phyloP scores from a whole-genome alignment of 2,888 invertebrate genomes.

The Eupelmus urozonus region DNA sequence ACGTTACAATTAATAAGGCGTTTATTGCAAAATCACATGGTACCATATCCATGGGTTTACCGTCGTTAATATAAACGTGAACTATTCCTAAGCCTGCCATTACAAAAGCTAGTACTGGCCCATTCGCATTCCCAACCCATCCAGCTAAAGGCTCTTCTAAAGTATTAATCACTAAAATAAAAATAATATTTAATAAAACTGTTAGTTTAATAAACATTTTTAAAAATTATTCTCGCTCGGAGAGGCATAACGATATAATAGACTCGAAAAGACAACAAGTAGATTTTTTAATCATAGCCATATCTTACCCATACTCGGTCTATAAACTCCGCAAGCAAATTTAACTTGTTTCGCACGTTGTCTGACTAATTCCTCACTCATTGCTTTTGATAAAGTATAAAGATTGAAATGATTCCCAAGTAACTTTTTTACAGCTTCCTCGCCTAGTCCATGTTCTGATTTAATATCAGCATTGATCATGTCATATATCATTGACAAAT shows the following conservation, averaged over 20 bases:
- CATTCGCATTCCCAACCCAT: background rate
- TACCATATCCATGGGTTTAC: background rate
- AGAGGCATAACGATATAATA: no score
- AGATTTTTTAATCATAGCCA: no score
- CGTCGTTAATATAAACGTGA: background rate
- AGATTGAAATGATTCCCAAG: constrained; percentile 64
- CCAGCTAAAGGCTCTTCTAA: background rate
- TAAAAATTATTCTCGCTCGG: no score
- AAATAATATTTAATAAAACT: background rate
- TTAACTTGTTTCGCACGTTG: constrained; percentile 59
- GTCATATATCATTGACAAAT: constrained; percentile 63
- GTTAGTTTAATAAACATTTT: background rate
- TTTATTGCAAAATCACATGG: background rate
- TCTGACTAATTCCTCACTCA: constrained; percentile 66
- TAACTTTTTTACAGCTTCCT: constrained; percentile 57
- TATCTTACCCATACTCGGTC: constrained; percentile 66
- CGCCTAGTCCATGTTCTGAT: constrained; percentile 59
- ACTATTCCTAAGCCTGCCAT: background rate
- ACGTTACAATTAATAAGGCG: background rate
- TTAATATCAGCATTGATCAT: constrained; percentile 62
- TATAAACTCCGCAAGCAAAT: constrained; percentile 64
- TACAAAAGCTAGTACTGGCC: background rate
- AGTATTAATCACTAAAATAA: background rate
- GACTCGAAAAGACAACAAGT: no score
- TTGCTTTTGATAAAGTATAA: constrained; percentile 66